These are phyloP conservation scores for Pleuronectes platessa DNA, from an alignment of 2,113 vertebrate species.

Conservation along the genomic window DNA sequence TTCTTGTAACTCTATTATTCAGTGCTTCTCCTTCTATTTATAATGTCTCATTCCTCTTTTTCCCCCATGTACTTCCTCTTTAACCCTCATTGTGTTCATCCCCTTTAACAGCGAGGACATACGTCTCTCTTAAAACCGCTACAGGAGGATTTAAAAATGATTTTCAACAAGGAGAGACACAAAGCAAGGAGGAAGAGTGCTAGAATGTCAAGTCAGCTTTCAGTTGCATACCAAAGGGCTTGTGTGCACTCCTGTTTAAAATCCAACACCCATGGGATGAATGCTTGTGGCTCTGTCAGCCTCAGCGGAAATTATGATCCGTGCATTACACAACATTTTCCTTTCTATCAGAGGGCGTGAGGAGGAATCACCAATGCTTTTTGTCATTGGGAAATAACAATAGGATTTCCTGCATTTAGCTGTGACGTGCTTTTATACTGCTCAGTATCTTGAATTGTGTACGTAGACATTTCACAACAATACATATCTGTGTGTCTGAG, in stretches of 20 bases:
- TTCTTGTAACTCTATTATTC: too few species aligned
- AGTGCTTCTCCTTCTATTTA: background rate
- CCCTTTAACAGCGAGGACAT: background rate
- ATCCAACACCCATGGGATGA: conserved; percentile 5
- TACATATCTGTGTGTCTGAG: conserved; percentile 18
- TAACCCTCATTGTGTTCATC: background rate
- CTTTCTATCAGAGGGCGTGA: too few species aligned
- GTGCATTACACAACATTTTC: conserved; percentile 16
- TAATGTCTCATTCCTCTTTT: background rate
- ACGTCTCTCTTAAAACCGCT: background rate
- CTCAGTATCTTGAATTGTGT: too few species aligned
- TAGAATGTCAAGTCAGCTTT: conserved; percentile 9
- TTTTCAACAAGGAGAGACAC: background rate
- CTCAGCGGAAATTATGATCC: conserved; percentile 30
- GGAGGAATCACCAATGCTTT: too few species aligned
- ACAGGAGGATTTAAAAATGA: too few species aligned
- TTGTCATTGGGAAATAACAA: background rate
- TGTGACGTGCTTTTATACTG: too few species aligned
- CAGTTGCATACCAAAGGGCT: background rate
- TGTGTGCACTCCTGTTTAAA: conserved; percentile 1
- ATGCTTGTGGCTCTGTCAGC: conserved; percentile 18
- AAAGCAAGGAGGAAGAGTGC: background rate
- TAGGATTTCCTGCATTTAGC: background rate
- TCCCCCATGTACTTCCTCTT: background rate
- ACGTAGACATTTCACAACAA: too few species aligned